phyloP scores from a whole-genome alignment of 2,797 vertebrate genomes.

The Linurgus olivaceus region DNA sequence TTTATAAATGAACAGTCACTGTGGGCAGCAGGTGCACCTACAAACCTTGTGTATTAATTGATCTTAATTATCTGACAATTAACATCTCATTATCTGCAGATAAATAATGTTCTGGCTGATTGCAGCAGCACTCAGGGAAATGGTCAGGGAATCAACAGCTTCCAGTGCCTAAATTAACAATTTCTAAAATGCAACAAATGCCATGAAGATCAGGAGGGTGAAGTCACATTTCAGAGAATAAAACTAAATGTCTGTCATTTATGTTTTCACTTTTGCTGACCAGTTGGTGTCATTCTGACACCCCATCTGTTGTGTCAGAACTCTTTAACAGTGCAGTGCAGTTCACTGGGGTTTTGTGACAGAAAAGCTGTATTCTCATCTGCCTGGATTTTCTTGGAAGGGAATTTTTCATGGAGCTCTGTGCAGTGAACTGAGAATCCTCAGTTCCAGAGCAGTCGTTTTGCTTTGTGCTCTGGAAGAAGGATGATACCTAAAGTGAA shows the following conservation, averaged over 20 bases:
- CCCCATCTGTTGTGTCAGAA: slow-evolving; percentile 66
- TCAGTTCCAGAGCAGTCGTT: neutral
- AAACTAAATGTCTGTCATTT: slow-evolving; percentile 31
- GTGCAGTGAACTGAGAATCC: neutral
- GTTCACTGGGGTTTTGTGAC: slow-evolving; percentile 37
- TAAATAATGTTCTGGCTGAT: neutral
- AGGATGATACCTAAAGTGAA: neutral
- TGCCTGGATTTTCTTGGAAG: neutral
- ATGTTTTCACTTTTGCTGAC: neutral
- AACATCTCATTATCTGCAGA: slow-evolving; percentile 15
- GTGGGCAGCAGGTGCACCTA: neutral
- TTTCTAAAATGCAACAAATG: slow-evolving; percentile 49
- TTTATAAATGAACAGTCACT: slow-evolving; percentile 6
- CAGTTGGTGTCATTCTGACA: slow-evolving; percentile 42
- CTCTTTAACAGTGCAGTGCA: slow-evolving; percentile 17
- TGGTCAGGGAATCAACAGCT: neutral
- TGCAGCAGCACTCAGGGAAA: neutral
- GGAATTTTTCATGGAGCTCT: neutral
- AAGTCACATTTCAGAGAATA: slow-evolving; percentile 58
- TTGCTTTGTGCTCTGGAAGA: neutral
- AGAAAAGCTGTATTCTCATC: slow-evolving; percentile 10
- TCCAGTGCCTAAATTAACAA: slow-evolving; percentile 39
- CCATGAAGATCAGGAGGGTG: slow-evolving; percentile 17
- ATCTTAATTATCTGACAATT: neutral
- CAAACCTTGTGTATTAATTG: neutral